phyloP scores from a whole-genome alignment of 2,113 vertebrate genomes.

The Macrotus californicus region DNA sequence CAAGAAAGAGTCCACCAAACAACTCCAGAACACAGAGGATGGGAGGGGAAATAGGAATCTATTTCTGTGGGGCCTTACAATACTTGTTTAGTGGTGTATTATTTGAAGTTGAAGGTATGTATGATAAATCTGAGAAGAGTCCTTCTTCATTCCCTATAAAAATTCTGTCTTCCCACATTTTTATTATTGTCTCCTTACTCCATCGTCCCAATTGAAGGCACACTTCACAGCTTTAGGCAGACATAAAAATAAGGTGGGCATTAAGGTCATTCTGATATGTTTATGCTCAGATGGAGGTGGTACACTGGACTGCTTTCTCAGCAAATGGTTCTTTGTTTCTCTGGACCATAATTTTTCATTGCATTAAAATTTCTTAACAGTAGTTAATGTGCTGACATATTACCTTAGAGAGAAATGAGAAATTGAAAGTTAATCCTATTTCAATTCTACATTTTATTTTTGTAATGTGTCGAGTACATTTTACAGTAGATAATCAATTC shows the following conservation, averaged over 20 bases:
- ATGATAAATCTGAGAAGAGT: not conserved
- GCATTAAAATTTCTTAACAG: constrained; percentile 62
- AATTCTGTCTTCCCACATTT: constrained; percentile 54
- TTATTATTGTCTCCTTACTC: constrained; percentile 55
- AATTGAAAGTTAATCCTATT: constrained; percentile 38
- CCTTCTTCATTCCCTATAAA: not conserved
- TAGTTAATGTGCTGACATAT: constrained; percentile 54
- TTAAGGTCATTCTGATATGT: constrained; percentile 55
- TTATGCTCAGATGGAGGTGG: constrained; percentile 43
- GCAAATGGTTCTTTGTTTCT: constrained; percentile 23
- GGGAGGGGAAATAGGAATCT: not conserved
- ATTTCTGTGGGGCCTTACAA: not conserved
- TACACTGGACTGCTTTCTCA: constrained; percentile 46
- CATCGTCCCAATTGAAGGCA: constrained; percentile 51
- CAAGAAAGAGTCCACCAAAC: not conserved
- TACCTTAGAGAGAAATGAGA: not conserved
- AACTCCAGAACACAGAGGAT: not conserved
- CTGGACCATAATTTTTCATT: constrained; percentile 27
- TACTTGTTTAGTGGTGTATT: accelerated
- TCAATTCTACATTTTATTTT: constrained; percentile 43
- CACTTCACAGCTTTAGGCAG: constrained; percentile 56
- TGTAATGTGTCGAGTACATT: not conserved
- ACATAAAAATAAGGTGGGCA: constrained; percentile 57
- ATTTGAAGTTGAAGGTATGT: not conserved
- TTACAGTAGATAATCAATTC: not conserved